Percentiles rank a stretch among this genome's conserved stretches.
Evolutionary conservation across 2,888 invertebrate genomes (phyloP).

Genomic region (Galerucella nymphaeae): DNA sequence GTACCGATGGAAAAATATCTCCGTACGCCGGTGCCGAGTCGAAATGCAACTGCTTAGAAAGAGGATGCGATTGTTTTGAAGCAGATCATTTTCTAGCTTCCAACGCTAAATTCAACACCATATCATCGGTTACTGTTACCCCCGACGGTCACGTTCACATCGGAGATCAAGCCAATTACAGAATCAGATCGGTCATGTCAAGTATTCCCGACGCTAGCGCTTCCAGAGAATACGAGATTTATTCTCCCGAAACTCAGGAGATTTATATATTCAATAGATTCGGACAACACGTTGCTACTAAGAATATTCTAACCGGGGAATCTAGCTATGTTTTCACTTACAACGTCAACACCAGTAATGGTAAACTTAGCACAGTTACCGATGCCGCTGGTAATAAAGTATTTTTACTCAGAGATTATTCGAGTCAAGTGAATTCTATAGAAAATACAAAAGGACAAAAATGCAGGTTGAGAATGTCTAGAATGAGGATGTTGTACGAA

Average conservation of each 20-base stretch:
- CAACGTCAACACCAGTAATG: constrained; percentile 96
- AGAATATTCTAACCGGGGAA: constrained; percentile 94
- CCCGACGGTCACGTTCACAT: constrained; percentile 95
- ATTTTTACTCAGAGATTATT: constrained; percentile 84
- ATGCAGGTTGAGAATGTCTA: constrained; percentile 89
- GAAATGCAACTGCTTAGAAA: constrained; percentile 91
- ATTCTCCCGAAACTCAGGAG: constrained; percentile 95
- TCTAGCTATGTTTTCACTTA: constrained; percentile 94
- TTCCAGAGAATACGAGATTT: constrained; percentile 91
- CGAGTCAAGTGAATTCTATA: constrained; percentile 91
- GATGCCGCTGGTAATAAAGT: constrained; percentile 93
- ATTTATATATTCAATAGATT: constrained; percentile 93
- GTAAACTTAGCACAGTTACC: constrained; percentile 92
- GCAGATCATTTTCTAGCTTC: constrained; percentile 92
- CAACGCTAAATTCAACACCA: constrained; percentile 93
- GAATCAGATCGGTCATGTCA: constrained; percentile 88
- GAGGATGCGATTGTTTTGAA: constrained; percentile 93
- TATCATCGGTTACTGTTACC: constrained; percentile 91
- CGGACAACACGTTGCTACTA: constrained; percentile 94
- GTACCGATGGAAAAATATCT: constrained; percentile 92
- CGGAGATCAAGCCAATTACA: constrained; percentile 93
- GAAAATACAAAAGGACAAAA: constrained; percentile 95
- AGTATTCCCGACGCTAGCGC: constrained; percentile 89
- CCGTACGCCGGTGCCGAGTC: constrained; percentile 95
- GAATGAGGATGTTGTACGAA: constrained; percentile 92